Conservation (phyloP, 2,797 vertebrate species). For the Agapornis canus region DNA sequence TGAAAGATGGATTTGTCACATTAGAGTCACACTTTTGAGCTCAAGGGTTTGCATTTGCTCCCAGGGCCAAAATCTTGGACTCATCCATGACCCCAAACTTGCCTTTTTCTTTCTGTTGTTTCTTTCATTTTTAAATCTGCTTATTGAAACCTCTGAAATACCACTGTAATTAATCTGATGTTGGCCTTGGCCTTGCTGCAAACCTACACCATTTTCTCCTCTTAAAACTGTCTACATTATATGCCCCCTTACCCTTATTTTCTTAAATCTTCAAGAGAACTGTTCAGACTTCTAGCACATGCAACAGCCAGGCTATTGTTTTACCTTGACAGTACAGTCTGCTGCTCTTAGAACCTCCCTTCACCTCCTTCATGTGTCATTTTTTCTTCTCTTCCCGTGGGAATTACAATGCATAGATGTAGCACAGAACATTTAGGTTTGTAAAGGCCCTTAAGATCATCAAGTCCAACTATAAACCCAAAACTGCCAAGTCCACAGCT, state of each 20-base stretch:
- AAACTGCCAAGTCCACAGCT: neutral
- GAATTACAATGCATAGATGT: neutral
- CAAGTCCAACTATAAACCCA: neutral
- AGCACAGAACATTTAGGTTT: neutral
- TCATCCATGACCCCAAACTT: neutral
- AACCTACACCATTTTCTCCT: neutral
- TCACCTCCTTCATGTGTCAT: neutral
- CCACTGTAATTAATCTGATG: neutral
- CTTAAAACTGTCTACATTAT: neutral
- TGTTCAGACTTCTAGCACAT: neutral
- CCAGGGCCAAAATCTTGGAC: neutral
- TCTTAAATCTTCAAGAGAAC: neutral
- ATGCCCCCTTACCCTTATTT: neutral
- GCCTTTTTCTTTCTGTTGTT: neutral
- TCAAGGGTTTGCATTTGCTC: neutral
- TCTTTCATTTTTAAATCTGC: neutral
- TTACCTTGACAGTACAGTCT: neutral
- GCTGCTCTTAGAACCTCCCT: neutral
- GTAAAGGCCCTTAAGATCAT: neutral
- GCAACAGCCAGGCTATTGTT: neutral
- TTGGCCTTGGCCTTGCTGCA: neutral
- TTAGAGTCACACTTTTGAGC: neutral
- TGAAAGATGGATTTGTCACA: neutral
- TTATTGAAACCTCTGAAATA: neutral
- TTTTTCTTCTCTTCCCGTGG: neutral